Evolutionary conservation across 2,888 invertebrate genomes (phyloP).

Genomic region (Dermolepida albohirtum): DNA sequence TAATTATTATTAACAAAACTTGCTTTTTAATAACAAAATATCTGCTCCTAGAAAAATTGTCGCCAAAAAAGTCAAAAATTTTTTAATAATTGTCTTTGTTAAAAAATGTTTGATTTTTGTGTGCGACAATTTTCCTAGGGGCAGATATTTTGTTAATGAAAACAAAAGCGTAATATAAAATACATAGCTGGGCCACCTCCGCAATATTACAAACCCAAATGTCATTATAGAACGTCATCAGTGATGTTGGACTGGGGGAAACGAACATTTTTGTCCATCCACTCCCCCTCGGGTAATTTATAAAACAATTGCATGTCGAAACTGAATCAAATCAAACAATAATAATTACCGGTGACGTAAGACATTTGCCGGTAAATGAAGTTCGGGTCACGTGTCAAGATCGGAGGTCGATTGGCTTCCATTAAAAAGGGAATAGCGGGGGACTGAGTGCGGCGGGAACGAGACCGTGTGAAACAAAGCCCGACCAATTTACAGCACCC

Average conservation of each 20-base stretch:
- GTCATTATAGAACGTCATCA: constrained; percentile 40
- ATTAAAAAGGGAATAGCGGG: constrained; percentile 7
- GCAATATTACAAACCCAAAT: constrained; percentile 18
- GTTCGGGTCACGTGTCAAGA: constrained; percentile 30
- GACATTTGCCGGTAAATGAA: constrained; percentile 30
- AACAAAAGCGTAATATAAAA: too few relatives aligned
- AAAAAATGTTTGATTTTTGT: too few relatives aligned
- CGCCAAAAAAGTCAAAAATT: too few relatives aligned
- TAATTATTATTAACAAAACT: too few relatives aligned
- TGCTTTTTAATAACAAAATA: too few relatives aligned
- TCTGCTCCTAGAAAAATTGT: too few relatives aligned
- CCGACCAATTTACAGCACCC: constrained; percentile 56
- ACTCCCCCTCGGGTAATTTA: constrained; percentile 37
- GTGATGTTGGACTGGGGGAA: neutral
- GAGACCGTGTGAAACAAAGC: constrained; percentile 57
- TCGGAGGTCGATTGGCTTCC: constrained; percentile 30
- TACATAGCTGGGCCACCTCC: too few relatives aligned
- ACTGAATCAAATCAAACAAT: constrained; percentile 62
- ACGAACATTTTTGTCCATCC: constrained; percentile 5
- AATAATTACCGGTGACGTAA: constrained; percentile 40
- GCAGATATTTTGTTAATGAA: too few relatives aligned
- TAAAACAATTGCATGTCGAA: constrained; percentile 59
- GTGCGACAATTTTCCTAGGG: too few relatives aligned
- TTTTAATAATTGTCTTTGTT: too few relatives aligned
- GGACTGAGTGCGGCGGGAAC: neutral